phyloP scores from a whole-genome alignment of 1,140 invertebrate genomes.

The Drosophila subpulchrella region DNA sequence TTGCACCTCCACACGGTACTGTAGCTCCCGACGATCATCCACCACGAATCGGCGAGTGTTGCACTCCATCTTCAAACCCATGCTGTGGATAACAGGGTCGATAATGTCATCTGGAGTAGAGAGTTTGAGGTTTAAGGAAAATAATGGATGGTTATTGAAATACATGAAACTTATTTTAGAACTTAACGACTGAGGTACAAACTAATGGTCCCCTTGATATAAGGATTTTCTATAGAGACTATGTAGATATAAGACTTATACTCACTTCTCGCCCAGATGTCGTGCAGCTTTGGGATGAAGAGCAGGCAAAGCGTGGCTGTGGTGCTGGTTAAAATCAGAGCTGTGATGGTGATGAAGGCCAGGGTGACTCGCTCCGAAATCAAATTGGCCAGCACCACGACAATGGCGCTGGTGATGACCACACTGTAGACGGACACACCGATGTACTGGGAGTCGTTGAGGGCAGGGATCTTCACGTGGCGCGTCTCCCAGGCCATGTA shows the following conservation, averaged over 20 bases:
- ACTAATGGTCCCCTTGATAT: too few species aligned
- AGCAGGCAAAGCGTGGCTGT: conserved; percentile 94
- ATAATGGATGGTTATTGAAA: neutral
- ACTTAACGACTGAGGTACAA: too few species aligned
- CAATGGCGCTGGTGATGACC: conserved; percentile 93
- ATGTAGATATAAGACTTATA: conserved; percentile 5
- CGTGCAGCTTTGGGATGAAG: conserved; percentile 93
- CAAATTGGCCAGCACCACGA: conserved; percentile 93
- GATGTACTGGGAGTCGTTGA: conserved; percentile 99
- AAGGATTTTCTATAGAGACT: too few species aligned
- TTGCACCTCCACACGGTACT: conserved; percentile 95
- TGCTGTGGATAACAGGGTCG: conserved; percentile 93
- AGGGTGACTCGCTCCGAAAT: conserved; percentile 93
- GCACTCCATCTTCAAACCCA: conserved; percentile 94
- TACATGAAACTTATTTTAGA: too few species aligned
- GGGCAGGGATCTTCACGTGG: conserved; percentile 97
- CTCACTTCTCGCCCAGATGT: conserved; percentile 87
- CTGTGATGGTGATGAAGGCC: conserved; percentile 92
- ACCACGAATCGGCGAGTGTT: conserved; percentile 92
- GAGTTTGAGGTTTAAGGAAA: neutral
- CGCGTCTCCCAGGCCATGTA: conserved; percentile 99
- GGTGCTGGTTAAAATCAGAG: conserved; percentile 93
- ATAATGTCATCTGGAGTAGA: conserved; percentile 86
- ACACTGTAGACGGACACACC: conserved; percentile 96
- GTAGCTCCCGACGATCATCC: conserved; percentile 90